Percentiles rank a stretch among this genome's conserved stretches.
phyloP scores from a whole-genome alignment of 2,888 invertebrate genomes.

The Caenorhabditis macrosperma region DNA sequence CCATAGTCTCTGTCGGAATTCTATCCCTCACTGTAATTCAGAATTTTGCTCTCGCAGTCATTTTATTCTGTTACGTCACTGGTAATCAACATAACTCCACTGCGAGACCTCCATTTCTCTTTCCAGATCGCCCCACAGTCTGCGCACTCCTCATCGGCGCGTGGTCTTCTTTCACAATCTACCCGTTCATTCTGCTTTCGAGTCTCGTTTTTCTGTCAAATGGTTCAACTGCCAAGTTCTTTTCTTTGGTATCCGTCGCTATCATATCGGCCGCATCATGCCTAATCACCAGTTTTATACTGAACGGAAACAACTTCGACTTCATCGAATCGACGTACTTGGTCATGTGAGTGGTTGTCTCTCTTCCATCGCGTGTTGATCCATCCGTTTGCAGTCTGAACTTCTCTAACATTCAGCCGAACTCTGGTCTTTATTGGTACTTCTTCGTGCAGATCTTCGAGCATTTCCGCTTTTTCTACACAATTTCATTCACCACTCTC shows the following conservation, averaged over 20 bases:
- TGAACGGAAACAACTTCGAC: slow-evolving; percentile 29
- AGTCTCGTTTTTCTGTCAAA: slow-evolving; percentile 29
- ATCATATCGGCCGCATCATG: neutral
- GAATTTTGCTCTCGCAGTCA: slow-evolving; percentile 66
- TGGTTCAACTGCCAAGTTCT: slow-evolving; percentile 3
- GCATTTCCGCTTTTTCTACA: slow-evolving; percentile 94
- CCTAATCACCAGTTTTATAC: slow-evolving; percentile 10
- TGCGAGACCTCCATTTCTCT: neutral
- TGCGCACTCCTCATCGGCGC: slow-evolving; percentile 40
- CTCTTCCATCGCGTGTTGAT: neutral
- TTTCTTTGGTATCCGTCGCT: neutral
- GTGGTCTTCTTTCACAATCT: slow-evolving; percentile 53
- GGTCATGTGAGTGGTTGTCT: slow-evolving; percentile 67
- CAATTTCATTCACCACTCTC: slow-evolving; percentile 97
- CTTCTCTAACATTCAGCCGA: slow-evolving; percentile 94
- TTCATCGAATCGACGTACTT: slow-evolving; percentile 63
- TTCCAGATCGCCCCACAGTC: slow-evolving; percentile 25
- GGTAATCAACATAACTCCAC: slow-evolving; percentile 29
- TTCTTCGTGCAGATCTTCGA: slow-evolving; percentile 99
- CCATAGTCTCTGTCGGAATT: slow-evolving; percentile 71
- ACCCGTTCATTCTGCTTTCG: slow-evolving; percentile 40
- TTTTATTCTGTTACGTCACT: slow-evolving; percentile 49
- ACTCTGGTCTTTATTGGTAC: slow-evolving; percentile 98
- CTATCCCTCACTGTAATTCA: slow-evolving; percentile 70
- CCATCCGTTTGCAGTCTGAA: slow-evolving; percentile 79